Evolutionary conservation across 64 coral and sea anemone genomes (phyloP).

Genomic region (Montipora foliosa): DNA sequence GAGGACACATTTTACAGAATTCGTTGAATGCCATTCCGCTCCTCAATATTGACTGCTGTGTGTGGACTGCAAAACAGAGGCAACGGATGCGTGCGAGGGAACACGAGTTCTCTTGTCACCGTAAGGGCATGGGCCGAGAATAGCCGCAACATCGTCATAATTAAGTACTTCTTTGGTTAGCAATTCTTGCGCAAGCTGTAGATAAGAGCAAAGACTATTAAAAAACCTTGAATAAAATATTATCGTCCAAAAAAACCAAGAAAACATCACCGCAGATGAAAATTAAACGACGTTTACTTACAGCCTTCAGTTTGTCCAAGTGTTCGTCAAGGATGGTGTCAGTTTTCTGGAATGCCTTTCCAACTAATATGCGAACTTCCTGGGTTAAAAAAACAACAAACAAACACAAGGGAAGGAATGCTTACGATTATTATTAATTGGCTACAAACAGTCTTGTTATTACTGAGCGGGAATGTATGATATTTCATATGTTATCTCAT

Average conservation of each 20-base stretch:
- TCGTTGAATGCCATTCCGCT: background rate
- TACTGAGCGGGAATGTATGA: too few species aligned
- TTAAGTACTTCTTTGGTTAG: constrained; percentile 88
- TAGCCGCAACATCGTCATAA: constrained; percentile 75
- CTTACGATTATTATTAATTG: background rate
- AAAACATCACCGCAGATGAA: too few species aligned
- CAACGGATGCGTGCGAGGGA: background rate
- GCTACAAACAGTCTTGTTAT: background rate
- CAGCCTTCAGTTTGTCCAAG: constrained; percentile 58
- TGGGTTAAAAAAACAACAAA: background rate
- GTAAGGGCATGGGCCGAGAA: constrained; percentile 80
- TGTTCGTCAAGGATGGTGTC: constrained; percentile 63
- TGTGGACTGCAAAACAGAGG: background rate
- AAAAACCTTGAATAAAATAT: background rate
- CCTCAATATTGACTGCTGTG: background rate
- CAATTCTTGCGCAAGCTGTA: constrained; percentile 78
- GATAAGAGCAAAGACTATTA: background rate
- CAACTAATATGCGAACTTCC: constrained; percentile 67
- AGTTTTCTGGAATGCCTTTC: constrained; percentile 59
- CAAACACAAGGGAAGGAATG: too few species aligned
- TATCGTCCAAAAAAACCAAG: too few species aligned
- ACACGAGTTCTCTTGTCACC: constrained; percentile 75
- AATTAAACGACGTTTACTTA: constrained; percentile 10
- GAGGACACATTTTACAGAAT: background rate
- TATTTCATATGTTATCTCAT: too few species aligned